Percentiles rank a stretch among this genome's conserved stretches.
phyloP scores from a whole-genome alignment of 2,113 vertebrate genomes.

The Formicarius rufipectus region DNA sequence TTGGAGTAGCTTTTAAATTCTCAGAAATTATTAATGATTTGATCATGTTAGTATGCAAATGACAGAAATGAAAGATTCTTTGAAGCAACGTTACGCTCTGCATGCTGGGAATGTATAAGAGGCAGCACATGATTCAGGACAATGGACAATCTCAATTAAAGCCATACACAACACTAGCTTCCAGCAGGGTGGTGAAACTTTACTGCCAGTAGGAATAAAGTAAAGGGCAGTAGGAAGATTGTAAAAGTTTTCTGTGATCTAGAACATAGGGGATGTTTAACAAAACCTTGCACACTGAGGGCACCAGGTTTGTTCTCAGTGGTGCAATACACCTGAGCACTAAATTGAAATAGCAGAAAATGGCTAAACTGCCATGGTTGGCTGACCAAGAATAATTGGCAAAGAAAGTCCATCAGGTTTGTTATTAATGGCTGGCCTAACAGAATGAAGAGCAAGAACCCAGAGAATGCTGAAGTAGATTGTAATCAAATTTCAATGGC shows the following conservation, averaged over 20 bases:
- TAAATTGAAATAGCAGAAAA: background rate
- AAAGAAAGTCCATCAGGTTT: background rate
- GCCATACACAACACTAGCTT: background rate
- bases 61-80: background rate
- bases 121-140: background rate
- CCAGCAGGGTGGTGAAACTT: background rate
- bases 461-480: background rate
- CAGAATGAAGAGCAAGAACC: background rate
- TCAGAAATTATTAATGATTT: background rate
- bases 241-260: background rate
- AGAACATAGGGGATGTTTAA: background rate
- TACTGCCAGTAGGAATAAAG: background rate
- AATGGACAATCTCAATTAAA: background rate
- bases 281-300: fast-evolving
- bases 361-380: background rate
- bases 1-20: background rate
- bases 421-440: background rate
- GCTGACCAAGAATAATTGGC: background rate
- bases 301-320: background rate
- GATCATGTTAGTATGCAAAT: background rate
- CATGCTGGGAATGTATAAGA: background rate
- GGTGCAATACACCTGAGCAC: background rate
- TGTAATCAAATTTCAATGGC: background rate
- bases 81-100: background rate
- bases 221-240: background rate